Base-by-base conservation (phyloP, 1,140 invertebrate species). In the Lerema accius region DNA sequence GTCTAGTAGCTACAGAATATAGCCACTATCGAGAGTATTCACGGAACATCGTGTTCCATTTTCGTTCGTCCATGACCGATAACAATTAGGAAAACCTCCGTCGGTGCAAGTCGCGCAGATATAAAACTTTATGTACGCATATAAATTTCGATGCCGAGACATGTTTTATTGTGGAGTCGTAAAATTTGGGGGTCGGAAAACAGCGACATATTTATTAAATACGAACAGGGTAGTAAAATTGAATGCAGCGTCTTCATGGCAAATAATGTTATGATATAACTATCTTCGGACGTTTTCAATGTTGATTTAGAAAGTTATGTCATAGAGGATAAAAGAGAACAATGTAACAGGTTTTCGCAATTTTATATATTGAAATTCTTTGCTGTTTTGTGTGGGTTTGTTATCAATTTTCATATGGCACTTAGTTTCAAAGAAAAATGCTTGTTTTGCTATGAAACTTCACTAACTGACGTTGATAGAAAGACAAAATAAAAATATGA, bases 61-160 rank as follows among this genome's bases (percentile, higher is more conserved):
- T 78, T 80, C 66, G 49, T 67, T 67, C 64, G 80, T 86, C 77
- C 87, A 90, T 90, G 87, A 87, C 80, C 84, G 78, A 73, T 78
- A 83, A 84, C 85, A 90, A 90, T 90, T 90, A 88, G 83, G 84
- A 77, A 76, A 76, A 78, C 76, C 78, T 80, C 72, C 78, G 71
- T 59, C 78, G 72, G 73, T 86, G 84, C 87, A 85, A 89, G 87
- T 89, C 79, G 84, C 80, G 80, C 71, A 80, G 84, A 80, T 87
- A 90, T 90, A 90, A 90, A 90, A 90, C 80, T 90, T 90, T 90
- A 90, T 90, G 84, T 87, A 84, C 84, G 84, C 82, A 83, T 88
- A 90, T 90, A 90, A 90, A 89, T 90, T 90, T 82, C 75, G 80
- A 87, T 90, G 86, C 82, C 87, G 87, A 89, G 87, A 90, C 87